Evolutionary conservation across 2,113 vertebrate species (phyloP).

Genomic region (Corvus moneduloides): DNA sequence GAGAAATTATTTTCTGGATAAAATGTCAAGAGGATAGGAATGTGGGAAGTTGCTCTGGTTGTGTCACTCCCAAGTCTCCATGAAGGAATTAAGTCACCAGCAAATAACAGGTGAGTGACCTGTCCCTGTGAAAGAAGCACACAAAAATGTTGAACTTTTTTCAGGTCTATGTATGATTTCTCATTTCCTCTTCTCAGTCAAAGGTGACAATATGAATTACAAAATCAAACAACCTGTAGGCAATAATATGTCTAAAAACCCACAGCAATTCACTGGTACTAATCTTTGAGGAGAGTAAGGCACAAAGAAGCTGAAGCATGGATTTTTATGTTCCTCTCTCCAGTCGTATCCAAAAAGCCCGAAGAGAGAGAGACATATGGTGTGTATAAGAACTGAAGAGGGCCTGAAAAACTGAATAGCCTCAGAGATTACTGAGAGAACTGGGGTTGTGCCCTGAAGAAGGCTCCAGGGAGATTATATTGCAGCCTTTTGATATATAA

Average conservation of each 20-base stretch:
- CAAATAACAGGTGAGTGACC: neutral
- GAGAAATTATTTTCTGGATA: neutral
- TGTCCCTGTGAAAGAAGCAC: neutral
- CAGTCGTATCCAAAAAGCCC: neutral
- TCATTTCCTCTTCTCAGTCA: neutral
- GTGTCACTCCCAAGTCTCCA: neutral
- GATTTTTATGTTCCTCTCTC: neutral
- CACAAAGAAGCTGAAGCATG: neutral
- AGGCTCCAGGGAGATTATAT: neutral
- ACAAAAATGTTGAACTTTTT: neutral
- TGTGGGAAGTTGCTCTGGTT: neutral
- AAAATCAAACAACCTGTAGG: neutral
- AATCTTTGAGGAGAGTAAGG: neutral
- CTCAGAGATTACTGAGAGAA: neutral
- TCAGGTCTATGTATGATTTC: neutral
- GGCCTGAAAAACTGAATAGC: neutral
- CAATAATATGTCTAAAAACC: neutral
- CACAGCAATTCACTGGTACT: neutral
- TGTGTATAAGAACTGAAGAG: neutral
- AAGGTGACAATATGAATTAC: neutral
- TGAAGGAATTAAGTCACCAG: neutral
- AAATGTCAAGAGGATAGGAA: neutral
- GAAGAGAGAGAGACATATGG: neutral
- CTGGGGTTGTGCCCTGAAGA: neutral
- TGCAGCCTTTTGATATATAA: neutral